Evolutionary conservation across 2,888 invertebrate genomes (phyloP).

Genomic region (Dryococelus australis): DNA sequence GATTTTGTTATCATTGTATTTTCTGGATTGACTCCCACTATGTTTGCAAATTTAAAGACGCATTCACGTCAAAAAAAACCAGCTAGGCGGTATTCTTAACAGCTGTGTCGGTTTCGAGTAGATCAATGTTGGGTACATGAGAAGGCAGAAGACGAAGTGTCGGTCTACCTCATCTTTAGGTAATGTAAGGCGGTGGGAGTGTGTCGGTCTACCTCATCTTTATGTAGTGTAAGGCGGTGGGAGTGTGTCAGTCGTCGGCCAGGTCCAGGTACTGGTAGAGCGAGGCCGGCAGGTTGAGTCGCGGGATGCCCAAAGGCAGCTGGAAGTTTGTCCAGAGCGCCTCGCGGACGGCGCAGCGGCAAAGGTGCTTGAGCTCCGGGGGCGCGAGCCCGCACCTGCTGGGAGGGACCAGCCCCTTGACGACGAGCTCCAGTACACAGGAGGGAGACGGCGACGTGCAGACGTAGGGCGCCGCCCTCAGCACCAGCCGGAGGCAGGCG

Average conservation of each 20-base stretch:
- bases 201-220: constrained; percentile 61
- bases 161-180: constrained; percentile 49
- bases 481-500: constrained; percentile 70
- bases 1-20: no score
- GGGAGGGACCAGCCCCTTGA: constrained; percentile 32
- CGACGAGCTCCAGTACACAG: background rate
- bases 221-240: constrained; percentile 38
- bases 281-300: constrained; percentile 67
- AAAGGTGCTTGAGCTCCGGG: constrained; percentile 78
- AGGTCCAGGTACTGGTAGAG: constrained; percentile 78
- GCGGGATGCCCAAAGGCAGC: constrained; percentile 76
- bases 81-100: no score
- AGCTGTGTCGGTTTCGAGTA: no score
- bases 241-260: constrained; percentile 66
- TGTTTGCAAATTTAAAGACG: no score
- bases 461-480: constrained; percentile 70
- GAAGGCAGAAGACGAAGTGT: no score
- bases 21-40: no score
- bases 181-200: background rate
- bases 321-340: constrained; percentile 73
- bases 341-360: constrained; percentile 74
- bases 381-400: constrained; percentile 69
- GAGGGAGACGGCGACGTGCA: constrained; percentile 59
- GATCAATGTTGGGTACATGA: no score
- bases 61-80: no score